These are phyloP conservation scores for Idaea biselata DNA, from an alignment of 2,888 invertebrate species.

Conservation along the genomic window DNA sequence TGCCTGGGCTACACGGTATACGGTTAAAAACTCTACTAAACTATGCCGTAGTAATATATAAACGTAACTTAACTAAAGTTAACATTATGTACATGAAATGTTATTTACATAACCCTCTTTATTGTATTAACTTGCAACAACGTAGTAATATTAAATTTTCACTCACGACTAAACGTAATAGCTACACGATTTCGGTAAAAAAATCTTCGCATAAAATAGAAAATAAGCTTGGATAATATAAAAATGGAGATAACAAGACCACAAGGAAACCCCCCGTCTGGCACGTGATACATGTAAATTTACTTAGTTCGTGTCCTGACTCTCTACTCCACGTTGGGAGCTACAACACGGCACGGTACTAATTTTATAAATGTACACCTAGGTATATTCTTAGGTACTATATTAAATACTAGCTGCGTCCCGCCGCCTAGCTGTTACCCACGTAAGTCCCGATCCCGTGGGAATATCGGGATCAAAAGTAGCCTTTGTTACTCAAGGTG, in stretches of 20 bases:
- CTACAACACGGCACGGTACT: background rate
- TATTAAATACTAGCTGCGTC: too few relatives aligned
- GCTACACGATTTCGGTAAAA: background rate
- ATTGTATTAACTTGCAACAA: background rate
- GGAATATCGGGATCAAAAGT: too few relatives aligned
- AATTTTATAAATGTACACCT: conserved; percentile 1
- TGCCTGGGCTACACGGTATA: too few relatives aligned
- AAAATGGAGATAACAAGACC: background rate
- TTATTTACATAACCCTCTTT: background rate
- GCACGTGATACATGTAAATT: conserved; percentile 50
- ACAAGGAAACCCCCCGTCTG: background rate
- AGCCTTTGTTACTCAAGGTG: too few relatives aligned
- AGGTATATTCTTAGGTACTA: background rate
- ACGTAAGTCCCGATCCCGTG: too few relatives aligned
- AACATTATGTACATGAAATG: background rate
- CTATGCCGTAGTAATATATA: too few relatives aligned
- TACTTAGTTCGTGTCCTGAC: conserved; percentile 65
- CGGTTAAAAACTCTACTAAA: too few relatives aligned
- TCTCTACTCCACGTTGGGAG: conserved; percentile 42
- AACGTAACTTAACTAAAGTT: background rate
- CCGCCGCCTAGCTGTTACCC: too few relatives aligned
- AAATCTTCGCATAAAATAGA: background rate
- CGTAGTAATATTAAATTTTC: background rate
- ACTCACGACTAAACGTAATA: background rate
- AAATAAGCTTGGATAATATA: background rate